Evolutionary conservation across 1,140 invertebrate species (phyloP), one percentile per base, ranked within the genome.

Genomic region (Centruroides vittatus): DNA sequence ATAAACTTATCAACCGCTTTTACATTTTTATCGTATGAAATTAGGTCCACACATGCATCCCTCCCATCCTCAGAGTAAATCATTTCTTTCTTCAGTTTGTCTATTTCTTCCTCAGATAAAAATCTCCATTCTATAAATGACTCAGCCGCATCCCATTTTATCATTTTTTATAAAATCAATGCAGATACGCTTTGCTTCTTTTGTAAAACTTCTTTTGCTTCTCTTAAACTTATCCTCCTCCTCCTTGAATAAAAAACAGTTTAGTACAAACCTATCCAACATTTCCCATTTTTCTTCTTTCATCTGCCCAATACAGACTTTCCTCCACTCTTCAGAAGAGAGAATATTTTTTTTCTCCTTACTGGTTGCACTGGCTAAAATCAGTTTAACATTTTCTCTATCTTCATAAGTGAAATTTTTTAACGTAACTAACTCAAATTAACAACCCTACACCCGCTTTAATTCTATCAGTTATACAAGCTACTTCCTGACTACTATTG

Each of bases 151-250:
- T 55, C 13, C 54, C 54, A 60, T n/a, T 55, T 55, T 60, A 5
- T 56, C 36, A 50, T 60, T 55, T 60, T 60, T 54, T 60, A 60
- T 13, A 55, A 54, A 41, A 55, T 55, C 51, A 55, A 60, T 60
- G 47, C 59, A 60, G 51, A 60, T 10, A 55, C 11, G 54, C 35
- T 55, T 8, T 13, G 35, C 54, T 55, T 55, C 13, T 41, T 55
- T 13, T 55, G 54, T 34, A 49, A 55, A 55, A 35, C 47, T 60
- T 12, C 35, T 12, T 8, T 54, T n/a, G n/a, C n/a, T 52, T 35
- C 36, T 48, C 4, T 55, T 60, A 60, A 60, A 60, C 46, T 60
- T 56, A 36, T 55, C 12, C 4, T 1, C 51, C 23, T 56, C 13
- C n/a, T 55, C 51, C 35, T 49, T 46, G 35, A 52, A 55, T 56